Percentiles rank a stretch among this genome's conserved stretches.
Conservation (phyloP, 2,797 vertebrate genomes). For the Gymnothorax javanicus region DNA sequence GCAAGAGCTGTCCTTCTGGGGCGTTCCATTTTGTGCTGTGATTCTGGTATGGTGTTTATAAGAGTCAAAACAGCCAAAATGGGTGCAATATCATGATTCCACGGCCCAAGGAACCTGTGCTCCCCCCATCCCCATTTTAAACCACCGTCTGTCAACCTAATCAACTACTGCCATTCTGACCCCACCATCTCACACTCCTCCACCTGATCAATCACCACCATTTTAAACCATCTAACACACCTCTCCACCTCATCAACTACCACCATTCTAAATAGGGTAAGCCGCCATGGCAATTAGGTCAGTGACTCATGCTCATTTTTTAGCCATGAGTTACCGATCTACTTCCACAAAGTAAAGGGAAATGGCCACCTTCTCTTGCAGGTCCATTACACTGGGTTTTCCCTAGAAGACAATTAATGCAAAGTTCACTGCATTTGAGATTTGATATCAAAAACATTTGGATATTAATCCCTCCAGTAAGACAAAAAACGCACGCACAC, state of each 20-base stretch:
- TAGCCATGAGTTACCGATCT: constrained; percentile 27
- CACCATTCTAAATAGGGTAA: neutral
- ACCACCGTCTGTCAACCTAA: no score
- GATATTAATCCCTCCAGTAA: neutral
- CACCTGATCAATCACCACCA: no score
- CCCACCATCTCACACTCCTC: neutral
- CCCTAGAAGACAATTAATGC: neutral
- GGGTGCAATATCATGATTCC: neutral
- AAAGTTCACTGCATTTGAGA: neutral
- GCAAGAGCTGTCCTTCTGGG: no score
- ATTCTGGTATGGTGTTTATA: neutral
- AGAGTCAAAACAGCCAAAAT: neutral
- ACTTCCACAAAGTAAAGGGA: constrained; percentile 21
- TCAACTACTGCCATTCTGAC: no score
- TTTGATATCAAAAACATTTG: neutral
- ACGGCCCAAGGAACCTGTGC: neutral
- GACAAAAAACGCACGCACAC: no score
- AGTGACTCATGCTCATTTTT: neutral
- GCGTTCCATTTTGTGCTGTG: no score
- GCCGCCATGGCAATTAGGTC: constrained; percentile 23
- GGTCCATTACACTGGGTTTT: neutral
- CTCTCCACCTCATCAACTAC: neutral
- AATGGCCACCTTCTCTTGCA: neutral
- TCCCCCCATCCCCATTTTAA: no score
- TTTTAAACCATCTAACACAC: no score